These are phyloP conservation scores for Sterrhoptilus dennistouni DNA, from an alignment of 2,113 vertebrate species.

Conservation along the genomic window DNA sequence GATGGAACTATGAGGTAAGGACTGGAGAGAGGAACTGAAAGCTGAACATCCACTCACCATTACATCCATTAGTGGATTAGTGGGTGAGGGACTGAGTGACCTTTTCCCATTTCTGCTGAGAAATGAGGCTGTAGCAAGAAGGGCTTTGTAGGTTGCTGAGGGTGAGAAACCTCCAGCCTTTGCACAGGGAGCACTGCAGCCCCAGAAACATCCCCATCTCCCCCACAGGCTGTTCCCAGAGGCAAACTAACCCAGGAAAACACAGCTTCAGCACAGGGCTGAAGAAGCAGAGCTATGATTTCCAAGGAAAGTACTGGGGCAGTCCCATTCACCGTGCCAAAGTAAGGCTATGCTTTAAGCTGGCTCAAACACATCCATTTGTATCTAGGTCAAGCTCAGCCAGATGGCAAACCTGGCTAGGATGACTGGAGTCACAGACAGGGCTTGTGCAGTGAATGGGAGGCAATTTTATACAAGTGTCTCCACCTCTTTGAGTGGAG, in stretches of 20 bases:
- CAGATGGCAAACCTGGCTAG: constrained; percentile 5
- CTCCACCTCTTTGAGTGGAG: not conserved
- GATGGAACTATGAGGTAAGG: constrained; percentile 1
- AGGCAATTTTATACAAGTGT: not conserved
- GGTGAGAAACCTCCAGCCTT: not conserved
- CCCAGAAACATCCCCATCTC: not conserved
- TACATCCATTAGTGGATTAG: constrained; percentile 8
- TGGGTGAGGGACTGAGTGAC: not conserved
- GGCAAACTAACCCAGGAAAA: not conserved
- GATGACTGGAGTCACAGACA: not conserved
- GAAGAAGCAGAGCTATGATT: not conserved
- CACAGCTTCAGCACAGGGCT: not conserved
- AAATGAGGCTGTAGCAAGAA: not conserved
- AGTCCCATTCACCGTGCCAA: not conserved
- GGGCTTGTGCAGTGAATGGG: not conserved
- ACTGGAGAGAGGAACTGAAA: not conserved
- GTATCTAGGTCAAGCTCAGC: constrained; percentile 38
- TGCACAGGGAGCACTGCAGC: not conserved
- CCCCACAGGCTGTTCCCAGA: rapidly evolving
- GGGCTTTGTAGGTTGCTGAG: not conserved
- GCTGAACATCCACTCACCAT: not conserved
- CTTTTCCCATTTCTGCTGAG: not conserved
- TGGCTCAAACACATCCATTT: not conserved
- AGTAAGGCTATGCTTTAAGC: constrained; percentile 1
- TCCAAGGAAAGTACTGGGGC: not conserved